These are phyloP conservation scores for Plestiodon gilberti DNA, from an alignment of 2,113 vertebrate genomes.

Conservation along the genomic window DNA sequence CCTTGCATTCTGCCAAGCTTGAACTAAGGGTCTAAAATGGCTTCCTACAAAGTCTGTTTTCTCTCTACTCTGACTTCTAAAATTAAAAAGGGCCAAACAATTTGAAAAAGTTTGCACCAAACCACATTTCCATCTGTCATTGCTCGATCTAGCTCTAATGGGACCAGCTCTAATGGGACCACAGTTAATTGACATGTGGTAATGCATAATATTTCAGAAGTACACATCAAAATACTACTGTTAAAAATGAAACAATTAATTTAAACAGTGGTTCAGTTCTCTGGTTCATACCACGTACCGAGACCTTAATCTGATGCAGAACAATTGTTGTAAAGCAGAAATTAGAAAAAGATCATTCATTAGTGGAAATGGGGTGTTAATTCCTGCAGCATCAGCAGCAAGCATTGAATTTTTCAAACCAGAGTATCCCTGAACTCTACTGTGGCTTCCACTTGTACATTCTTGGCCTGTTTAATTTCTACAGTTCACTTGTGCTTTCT, in stretches of 20 bases:
- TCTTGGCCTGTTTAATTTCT: background rate
- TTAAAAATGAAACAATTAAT: background rate
- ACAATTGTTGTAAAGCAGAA: background rate
- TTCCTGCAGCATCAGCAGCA: background rate
- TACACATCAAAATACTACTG: background rate
- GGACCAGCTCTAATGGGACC: background rate
- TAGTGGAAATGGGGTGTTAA: background rate
- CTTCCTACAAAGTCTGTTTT: conserved; percentile 33
- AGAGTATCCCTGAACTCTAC: background rate
- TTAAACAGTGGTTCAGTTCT: background rate
- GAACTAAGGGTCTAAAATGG: conserved; percentile 39
- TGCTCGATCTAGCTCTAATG: background rate
- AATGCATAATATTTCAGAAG: background rate
- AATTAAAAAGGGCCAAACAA: background rate
- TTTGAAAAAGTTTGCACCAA: conserved; percentile 4
- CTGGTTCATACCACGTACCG: background rate
- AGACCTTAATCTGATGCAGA: background rate
- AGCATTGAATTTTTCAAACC: background rate
- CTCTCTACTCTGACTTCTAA: background rate
- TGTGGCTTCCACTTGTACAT: background rate
- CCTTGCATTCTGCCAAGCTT: conserved; percentile 41
- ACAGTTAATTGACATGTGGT: background rate
- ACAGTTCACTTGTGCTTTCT: background rate
- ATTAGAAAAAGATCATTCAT: background rate
- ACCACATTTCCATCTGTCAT: conserved; percentile 25